phyloP scores from a whole-genome alignment of 2,113 vertebrate species.

The Phyllostomus hastatus region DNA sequence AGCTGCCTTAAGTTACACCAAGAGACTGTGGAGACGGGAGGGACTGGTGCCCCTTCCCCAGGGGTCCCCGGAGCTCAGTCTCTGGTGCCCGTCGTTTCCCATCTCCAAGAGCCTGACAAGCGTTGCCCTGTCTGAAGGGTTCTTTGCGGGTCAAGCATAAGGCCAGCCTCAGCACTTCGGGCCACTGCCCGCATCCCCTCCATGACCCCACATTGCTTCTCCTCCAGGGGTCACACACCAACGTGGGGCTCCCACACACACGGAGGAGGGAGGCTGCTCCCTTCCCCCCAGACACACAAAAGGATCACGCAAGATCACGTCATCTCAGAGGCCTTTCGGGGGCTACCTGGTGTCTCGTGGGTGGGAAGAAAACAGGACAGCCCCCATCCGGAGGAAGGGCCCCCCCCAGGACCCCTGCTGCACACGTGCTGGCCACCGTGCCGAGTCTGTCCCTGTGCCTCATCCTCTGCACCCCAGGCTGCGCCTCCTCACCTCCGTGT shows the following conservation, averaged over 20 bases:
- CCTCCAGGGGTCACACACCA: background rate
- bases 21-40: background rate
- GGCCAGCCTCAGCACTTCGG: background rate
- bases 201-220: background rate
- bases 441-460: background rate
- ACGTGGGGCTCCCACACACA: background rate
- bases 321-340: background rate
- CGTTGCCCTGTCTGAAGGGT: background rate
- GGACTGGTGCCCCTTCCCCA: too few relatives aligned
- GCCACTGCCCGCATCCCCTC: accelerated
- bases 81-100: background rate
- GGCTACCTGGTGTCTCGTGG: background rate
- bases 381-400: background rate
- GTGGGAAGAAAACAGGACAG: background rate
- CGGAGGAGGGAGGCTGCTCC: background rate
- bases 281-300: background rate
- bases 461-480: background rate
- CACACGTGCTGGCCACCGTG: accelerated
- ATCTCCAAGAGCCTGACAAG: background rate
- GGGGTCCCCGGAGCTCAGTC: background rate
- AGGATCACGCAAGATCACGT: background rate
- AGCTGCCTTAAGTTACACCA: background rate
- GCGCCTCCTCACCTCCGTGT: background rate
- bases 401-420: background rate
- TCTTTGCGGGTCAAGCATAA: background rate